Percentiles rank a stretch among this genome's conserved stretches.
These are phyloP conservation scores for Spodoptera frugiperda DNA, from an alignment of 1,140 invertebrate species.

Conservation along the genomic window DNA sequence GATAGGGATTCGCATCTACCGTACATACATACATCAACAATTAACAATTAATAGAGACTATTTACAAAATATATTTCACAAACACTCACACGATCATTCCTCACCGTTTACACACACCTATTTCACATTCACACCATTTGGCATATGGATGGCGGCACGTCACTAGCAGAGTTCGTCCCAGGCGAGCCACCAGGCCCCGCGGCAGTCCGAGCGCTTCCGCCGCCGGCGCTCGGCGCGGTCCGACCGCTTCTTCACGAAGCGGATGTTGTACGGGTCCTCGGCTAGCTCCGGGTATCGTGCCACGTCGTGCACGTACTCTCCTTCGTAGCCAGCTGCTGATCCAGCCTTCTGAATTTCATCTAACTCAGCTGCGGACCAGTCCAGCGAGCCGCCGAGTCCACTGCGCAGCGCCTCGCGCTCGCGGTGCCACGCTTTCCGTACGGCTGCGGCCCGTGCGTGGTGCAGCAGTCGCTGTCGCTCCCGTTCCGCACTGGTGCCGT, in stretches of 20 bases:
- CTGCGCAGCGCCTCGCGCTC: constrained; percentile 94
- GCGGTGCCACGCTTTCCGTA: constrained; percentile 96
- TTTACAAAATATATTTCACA: constrained; percentile 84
- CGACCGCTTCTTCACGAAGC: constrained; percentile 93
- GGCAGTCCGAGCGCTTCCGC: constrained; percentile 86
- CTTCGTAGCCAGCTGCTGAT: constrained; percentile 93
- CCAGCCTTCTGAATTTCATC: constrained; percentile 95
- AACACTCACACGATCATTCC: constrained; percentile 70
- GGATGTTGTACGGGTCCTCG: constrained; percentile 98
- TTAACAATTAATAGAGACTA: constrained; percentile 86
- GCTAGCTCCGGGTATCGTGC: constrained; percentile 96
- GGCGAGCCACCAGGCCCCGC: constrained; percentile 79
- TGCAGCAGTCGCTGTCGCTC: constrained; percentile 95
- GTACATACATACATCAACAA: constrained; percentile 86
- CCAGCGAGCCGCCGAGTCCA: constrained; percentile 90
- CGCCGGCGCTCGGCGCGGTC: constrained; percentile 88
- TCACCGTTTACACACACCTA: constrained; percentile 74
- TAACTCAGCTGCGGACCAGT: constrained; percentile 92
- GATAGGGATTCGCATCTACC: constrained; percentile 85
- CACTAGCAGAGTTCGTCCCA: constrained; percentile 80
- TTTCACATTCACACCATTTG: constrained; percentile 80
- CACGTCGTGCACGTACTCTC: constrained; percentile 96
- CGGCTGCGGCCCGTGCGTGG: constrained; percentile 94
- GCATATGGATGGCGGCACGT: constrained; percentile 82
- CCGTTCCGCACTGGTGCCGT: constrained; percentile 95